Base-by-base conservation (phyloP, 2,888 invertebrate genomes). In the Holacanthella duospinosa region DNA sequence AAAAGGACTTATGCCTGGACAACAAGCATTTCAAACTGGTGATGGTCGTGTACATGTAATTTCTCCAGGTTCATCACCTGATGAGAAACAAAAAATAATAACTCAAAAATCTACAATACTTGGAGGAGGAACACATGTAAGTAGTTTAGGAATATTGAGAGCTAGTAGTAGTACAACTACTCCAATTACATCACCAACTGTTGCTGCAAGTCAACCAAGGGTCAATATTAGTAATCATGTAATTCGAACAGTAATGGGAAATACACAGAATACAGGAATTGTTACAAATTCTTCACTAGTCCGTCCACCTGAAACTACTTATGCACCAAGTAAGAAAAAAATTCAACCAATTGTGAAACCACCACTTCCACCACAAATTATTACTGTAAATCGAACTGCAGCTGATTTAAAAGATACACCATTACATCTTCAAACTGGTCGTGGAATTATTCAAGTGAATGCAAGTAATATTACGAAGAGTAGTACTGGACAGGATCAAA, bases 1-100 rank as follows among this genome's bases (percentile, higher is more conserved):
- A 1, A 85, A 90, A 65, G 95, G 95, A 0, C 81, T 95, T 9
- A 83, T 91, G 77, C 89, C 93, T 55, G 94, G 93, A 61, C 75
- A 74, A 71, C 63, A 48, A 21, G 60, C 28, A 28, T 59, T 54
- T 24, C 62, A 62, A 19, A 87, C 93, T 83, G 88, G 93, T 0
- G 94, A 95, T 77, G 95, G 95, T 0, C 91, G 92, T 76, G 79
- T 94, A 27, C 93, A 94, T 75, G 86, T 61, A 3, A 21, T 55
- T 6, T 21, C 43, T 36, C 19, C 57, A 3, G 25, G 29, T 2
- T 43, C 44, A 53, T 48, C 43, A 21, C 59, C 48, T 2, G 44
- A 55, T 26, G 26, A 43, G n/a, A 54, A 57, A 6, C 36, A 27
- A 29, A 25, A 54, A 26, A 36, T 6, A 36, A 36, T 6, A 36